Base-by-base conservation (phyloP, 2,888 invertebrate genomes). In the Lissocephala sabroskyi region DNA sequence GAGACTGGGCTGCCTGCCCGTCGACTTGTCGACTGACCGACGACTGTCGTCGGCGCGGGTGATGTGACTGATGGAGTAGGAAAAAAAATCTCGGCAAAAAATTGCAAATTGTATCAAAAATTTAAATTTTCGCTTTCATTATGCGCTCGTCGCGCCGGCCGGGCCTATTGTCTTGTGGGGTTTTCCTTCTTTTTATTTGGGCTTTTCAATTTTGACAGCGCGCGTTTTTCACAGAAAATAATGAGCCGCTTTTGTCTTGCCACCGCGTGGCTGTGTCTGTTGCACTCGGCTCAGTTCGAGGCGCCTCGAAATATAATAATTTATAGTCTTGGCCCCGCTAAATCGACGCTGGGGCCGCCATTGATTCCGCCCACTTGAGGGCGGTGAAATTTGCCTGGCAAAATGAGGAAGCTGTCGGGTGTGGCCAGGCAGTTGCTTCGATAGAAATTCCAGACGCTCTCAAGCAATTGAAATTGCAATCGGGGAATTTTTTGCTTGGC, bases 41-140 rank as follows among this genome's bases (percentile, higher is more conserved):
- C 35, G 36, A 33, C 33, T 14, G 43, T 19, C 49, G 41, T 26
- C 14, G 30, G 50, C 46, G 45, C 30, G 59, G 32, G 41, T 67
- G 62, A 62, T 65, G 63, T 60, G 58, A 70, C 64, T 67, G 67
- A 66, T 65, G 59, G 54, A 71, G 67, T 74, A 59, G 73, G 71
- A 65, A 57, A 36, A 29, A 39, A 32, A 46, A 23, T 14, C 45
- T 44, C 44, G 16, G 35, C 29, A 56, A 48, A 64, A 79, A 67
- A 67, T 71, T 76, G 76, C 79, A 71, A 78, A 79, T 79, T 78
- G 76, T 79, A 74, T 71, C 74, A 78, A 74, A 70, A 78, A 79
- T 79, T 79, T 75, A 64, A 76, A 77, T 78, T 79, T 76, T 65
- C 68, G 71, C 79, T 79, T 79, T 79, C 79, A 71, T 71, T 76